Evolutionary conservation across 2,113 vertebrate species (phyloP), one percentile per base, ranked within the genome.

Genomic region (Brachypodius melanocephalos): DNA sequence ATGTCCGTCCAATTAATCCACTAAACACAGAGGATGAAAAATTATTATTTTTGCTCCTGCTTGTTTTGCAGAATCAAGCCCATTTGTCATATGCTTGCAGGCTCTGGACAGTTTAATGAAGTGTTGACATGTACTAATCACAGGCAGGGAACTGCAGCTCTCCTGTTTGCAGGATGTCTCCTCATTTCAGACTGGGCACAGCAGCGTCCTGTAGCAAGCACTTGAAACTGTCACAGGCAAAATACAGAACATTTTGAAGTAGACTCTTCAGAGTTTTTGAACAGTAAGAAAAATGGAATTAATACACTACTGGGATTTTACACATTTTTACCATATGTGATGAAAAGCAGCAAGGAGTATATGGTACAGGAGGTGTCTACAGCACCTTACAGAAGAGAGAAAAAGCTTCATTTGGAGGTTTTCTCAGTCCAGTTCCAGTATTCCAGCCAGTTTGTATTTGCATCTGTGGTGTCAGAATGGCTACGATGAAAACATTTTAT

Each of bases 31-130:
- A 36, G 18, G 45, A 66, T 72, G 78, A 94, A 40, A 62, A 62
- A 29, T 29, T 2, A 54, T 78, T 69, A 28, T 54, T 89, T 89
- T 92, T 62, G 21, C 45, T 93, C 38, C 79, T 83, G 24, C 58
- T 92, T 89, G 48, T 90, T 95, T 75, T 76, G 29, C 43, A 87
- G 55, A 69, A 68, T 72, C 22, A 22, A 61, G 55, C 49, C 31
- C 48, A 72, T 97, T 92, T 87, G 46, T 95, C 87, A 96, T 77
- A n/a, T 15, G 10, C 59, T 87, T 51, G 36, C 72, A 54, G 77
- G 34, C 32, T 59, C 58, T 86, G 83, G 91, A 59, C 80, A 95
- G 72, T 89, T 88, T 88, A 94, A 94, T 85, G 90, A 95, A 80
- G 71, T 66, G 67, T 40, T 80, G 90, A 46, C 87, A 6, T 3